Evolutionary conservation across 2,888 invertebrate species (phyloP).

Genomic region (Neoaliturus tenellus): DNA sequence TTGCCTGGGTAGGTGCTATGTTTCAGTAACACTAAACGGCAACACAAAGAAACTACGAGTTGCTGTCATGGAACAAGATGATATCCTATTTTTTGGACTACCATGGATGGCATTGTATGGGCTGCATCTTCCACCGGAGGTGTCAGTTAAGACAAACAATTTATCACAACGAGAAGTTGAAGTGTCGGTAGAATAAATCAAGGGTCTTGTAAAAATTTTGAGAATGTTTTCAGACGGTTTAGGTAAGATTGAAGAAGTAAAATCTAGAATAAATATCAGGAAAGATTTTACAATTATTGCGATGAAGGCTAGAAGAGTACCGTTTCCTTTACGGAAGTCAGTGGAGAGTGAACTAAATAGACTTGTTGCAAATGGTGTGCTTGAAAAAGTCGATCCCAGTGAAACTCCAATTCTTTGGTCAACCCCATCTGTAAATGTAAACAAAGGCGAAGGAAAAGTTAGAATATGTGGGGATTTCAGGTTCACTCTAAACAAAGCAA

Average conservation of each 20-base stretch:
- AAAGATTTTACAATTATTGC: background rate
- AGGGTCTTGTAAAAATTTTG: background rate
- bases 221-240: background rate
- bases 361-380: background rate
- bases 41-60: background rate
- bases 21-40: background rate
- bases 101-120: background rate
- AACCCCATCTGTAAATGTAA: background rate
- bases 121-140: background rate
- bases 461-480: background rate
- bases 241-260: background rate
- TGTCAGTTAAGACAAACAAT: background rate
- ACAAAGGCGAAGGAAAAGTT: background rate
- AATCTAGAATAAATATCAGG: background rate
- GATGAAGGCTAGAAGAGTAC: background rate
- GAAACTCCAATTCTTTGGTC: background rate
- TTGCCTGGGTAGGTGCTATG: background rate
- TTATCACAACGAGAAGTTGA: background rate
- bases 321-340: background rate
- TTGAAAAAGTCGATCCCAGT: background rate
- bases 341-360: background rate
- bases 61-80: background rate
- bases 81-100: background rate
- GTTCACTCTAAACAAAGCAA: background rate
- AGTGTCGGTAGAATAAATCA: background rate